Base-by-base conservation (phyloP, 2,888 invertebrate species). In the Drosophila fulvimacula region DNA sequence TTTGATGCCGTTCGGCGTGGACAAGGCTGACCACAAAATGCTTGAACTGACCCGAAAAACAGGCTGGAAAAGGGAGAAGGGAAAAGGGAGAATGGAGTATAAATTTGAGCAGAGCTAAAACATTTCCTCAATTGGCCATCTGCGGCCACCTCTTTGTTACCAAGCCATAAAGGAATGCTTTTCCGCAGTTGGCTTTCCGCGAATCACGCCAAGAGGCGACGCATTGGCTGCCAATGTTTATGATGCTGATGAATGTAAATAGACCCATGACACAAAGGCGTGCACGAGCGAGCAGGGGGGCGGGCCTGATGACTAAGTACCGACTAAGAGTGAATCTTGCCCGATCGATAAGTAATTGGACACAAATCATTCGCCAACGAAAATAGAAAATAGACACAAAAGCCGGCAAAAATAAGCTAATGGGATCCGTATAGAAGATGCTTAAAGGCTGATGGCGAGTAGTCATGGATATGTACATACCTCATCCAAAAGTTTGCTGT, bases 401-500 rank as follows among this genome's bases (percentile, higher is more conserved):
- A 58, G 56, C 68, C 58, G 69, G 65, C 70, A 41, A 71, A 39
- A 41, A 19, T 13, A n/a, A 46, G 11, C 46, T 5, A 2, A 34
- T 24, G 49, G 11, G 17, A 17, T 63, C 42, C 27, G n/a, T 21
- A n/a, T 38, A 5, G 36, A 44, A 41, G 55, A 49, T 56, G 24
- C 27, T 21, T 42, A 65, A 34, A 17, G 10, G 39, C 49, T 62
- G 21, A 52, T 67, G 57, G 42, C 30, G 30, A 48, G 30, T 48
- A n/a, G 46, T 49, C 15, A 21, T 15, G 13, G 21, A 21, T 21
- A 9, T 19, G 11, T 51, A 74, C 90, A 48, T 79, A 91, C 91
- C 91, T 91, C 91, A 61, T 91, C 91, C 77, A 91, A 83, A 60
- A 91, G 67, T 78, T 88, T 91, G 80, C 89, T 90, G 58, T 91